phyloP scores from a whole-genome alignment of 2,113 vertebrate genomes.

The Loxodonta africana region DNA sequence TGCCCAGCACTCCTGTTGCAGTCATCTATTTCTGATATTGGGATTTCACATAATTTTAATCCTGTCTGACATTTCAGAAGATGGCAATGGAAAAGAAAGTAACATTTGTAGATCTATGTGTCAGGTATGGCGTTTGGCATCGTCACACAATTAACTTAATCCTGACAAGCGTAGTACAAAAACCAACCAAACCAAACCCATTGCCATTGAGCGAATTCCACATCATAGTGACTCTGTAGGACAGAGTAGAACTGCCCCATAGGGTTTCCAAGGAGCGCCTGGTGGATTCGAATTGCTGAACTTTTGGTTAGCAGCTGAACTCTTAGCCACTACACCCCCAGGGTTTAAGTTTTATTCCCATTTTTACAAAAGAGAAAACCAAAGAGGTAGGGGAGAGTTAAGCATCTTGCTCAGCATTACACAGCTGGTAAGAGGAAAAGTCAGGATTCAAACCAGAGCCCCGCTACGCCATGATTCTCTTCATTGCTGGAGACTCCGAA shows the following conservation, averaged over 20 bases:
- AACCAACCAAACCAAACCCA: no score
- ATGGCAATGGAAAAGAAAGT: background rate
- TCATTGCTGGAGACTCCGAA: background rate
- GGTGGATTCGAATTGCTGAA: no score
- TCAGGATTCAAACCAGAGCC: no score
- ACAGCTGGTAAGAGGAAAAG: background rate
- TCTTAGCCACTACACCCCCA: no score
- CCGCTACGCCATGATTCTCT: background rate
- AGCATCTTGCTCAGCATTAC: background rate
- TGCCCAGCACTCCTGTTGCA: background rate
- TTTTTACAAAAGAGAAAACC: conserved; percentile 7
- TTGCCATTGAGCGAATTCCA: no score
- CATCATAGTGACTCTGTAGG: no score
- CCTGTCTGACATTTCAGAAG: conserved; percentile 27
- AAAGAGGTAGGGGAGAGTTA: background rate
- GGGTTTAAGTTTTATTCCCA: background rate
- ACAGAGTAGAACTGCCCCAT: no score
- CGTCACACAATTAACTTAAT: background rate
- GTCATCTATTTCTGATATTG: conserved; percentile 12
- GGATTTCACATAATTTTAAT: conserved; percentile 51
- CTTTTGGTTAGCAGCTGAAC: no score
- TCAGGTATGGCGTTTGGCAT: background rate
- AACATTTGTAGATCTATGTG: background rate
- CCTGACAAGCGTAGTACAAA: background rate
- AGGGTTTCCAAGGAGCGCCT: no score